Base-by-base conservation (phyloP, 2,888 invertebrate genomes). In the Drosophila gaucha region DNA sequence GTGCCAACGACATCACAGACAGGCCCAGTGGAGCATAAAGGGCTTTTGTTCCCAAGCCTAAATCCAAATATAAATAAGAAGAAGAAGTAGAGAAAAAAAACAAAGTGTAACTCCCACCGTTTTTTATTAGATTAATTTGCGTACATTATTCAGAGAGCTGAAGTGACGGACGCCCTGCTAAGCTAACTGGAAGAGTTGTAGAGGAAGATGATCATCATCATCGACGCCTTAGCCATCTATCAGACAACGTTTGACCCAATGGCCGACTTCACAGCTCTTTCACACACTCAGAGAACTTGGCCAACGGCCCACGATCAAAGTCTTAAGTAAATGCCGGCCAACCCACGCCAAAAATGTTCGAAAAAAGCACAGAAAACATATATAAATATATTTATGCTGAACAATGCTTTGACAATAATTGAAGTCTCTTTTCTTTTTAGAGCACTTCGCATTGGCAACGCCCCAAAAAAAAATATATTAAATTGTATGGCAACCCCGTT, bases 201-300 rank as follows among this genome's bases (percentile, higher is more conserved):
- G 43, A 31, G 46, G 57, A 36, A 39, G 52, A 51, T 41, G 46
- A 67, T 59, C 80, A 74, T 65, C 75, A 74, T 68, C 78, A 74
- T 80, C 80, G 84, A 70, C 80, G 71, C 80, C 86, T 72, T 41
- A 63, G 56, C 65, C 77, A 87, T 83, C 82, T 87, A 85, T 87
- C 85, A 80, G 76, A 73, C 47, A 78, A 70, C 78, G 70, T 82
- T 85, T 84, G 83, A 84, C 83, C 83, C 72, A 84, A 70, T 84
- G 88, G 88, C 83, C 88, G 88, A 84, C 88, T 84, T 87, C 83
- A 82, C 79, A 87, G 79, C 79, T 84, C 71, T 80, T 84, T 67
- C 72, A 74, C 54, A 72, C 66, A 65, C 39, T 47, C 24, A 49
- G 58, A 68, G 57, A 75, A 59, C 73, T 72, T 78, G 84, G 64